These are phyloP conservation scores for Pangasius djambal DNA, from an alignment of 2,797 vertebrate species.

Conservation along the genomic window DNA sequence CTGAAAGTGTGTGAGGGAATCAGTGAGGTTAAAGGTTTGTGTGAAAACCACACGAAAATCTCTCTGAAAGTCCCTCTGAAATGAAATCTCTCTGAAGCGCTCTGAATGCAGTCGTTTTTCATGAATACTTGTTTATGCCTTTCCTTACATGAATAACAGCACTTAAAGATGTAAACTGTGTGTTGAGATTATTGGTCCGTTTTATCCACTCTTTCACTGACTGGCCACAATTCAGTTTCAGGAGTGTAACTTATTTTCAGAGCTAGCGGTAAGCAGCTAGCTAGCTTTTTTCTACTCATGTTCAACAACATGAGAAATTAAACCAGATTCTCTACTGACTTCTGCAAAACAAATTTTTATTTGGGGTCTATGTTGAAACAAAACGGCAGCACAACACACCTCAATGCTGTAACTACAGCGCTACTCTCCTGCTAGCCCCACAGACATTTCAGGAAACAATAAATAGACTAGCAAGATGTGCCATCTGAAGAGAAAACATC, in stretches of 20 bases:
- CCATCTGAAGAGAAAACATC: not conserved
- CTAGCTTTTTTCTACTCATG: too few species aligned
- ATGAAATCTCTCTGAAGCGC: not conserved
- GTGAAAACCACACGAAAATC: not conserved
- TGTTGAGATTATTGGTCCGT: not conserved
- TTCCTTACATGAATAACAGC: not conserved
- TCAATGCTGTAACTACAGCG: not conserved
- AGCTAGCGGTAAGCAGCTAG: too few species aligned
- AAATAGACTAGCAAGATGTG: not conserved
- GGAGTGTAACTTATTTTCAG: too few species aligned
- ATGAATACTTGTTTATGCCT: not conserved
- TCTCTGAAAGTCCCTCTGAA: too few species aligned
- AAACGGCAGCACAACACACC: not conserved
- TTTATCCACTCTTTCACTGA: not conserved
- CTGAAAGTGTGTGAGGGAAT: not conserved
- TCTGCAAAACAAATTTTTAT: not conserved
- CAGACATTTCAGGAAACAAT: not conserved
- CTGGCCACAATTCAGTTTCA: not conserved
- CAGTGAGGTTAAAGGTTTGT: not conserved
- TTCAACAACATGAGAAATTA: not conserved
- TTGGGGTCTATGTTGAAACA: not conserved
- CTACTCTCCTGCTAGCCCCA: too few species aligned
- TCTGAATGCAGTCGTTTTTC: not conserved
- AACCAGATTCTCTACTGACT: not conserved
- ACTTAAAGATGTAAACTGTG: not conserved